A percentile compares a stretch with the other conserved stretches of the same genome.
Conservation (phyloP, 1,140 invertebrate genomes). For the Catajapyx aquilonaris region DNA sequence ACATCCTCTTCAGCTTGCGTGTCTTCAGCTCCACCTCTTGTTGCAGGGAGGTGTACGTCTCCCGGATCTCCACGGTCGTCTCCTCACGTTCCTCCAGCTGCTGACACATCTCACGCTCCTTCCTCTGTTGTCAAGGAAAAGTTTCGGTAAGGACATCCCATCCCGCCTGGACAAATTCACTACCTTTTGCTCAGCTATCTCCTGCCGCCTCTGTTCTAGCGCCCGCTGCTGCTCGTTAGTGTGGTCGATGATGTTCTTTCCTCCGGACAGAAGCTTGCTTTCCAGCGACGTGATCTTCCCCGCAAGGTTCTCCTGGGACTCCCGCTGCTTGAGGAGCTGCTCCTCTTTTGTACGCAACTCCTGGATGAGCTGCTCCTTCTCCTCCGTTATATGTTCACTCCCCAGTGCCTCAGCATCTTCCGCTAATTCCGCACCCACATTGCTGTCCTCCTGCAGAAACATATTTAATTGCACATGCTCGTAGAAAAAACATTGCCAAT, state of each 20-base stretch:
- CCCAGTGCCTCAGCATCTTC: conserved; percentile 17
- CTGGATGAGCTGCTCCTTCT: conserved; percentile 35
- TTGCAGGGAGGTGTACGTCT: conserved; percentile 66
- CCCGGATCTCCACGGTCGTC: conserved; percentile 58
- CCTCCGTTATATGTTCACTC: too few relatives aligned
- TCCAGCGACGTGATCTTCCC: conserved; percentile 46
- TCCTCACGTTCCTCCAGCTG: conserved; percentile 72
- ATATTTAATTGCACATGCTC: too few relatives aligned
- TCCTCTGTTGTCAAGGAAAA: conserved; percentile 16
- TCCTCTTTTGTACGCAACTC: conserved; percentile 34
- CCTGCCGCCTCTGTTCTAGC: conserved; percentile 50
- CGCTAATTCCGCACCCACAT: neutral
- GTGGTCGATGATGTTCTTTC: conserved; percentile 72
- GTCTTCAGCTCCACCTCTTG: conserved; percentile 84
- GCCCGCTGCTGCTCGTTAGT: conserved; percentile 72
- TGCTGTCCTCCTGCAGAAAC: too few relatives aligned
- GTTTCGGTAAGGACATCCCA: too few relatives aligned
- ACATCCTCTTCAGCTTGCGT: conserved; percentile 60
- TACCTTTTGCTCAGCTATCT: conserved; percentile 68
- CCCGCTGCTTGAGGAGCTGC: conserved; percentile 27
- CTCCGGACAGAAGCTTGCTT: conserved; percentile 64
- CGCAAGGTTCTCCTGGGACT: conserved; percentile 28
- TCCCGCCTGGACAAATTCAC: too few relatives aligned
- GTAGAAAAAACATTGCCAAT: too few relatives aligned
- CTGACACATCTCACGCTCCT: conserved; percentile 66